Evolutionary conservation across 37 sponge, comb jelly and placozoan species (phyloP).

Genomic region (Chondrilla cf. caribensis): DNA sequence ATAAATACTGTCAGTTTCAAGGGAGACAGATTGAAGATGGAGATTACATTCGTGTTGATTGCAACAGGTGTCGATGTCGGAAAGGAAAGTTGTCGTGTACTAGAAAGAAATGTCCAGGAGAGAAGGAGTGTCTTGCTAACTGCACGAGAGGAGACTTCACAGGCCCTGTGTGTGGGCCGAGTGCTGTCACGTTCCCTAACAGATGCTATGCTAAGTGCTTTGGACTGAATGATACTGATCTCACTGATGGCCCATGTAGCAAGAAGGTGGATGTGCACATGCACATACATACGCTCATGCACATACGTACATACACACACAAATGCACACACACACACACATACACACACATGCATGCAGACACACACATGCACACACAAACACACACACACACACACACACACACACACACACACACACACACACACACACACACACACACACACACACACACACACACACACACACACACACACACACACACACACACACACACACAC

Average conservation of each 20-base stretch:
- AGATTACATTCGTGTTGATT: not conserved
- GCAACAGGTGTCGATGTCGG: constrained; percentile 14
- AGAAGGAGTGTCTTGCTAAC: not conserved
- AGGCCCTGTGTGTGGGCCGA: constrained; percentile 2
- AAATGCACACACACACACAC: no score
- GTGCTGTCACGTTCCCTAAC: constrained; percentile 21
- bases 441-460: no score
- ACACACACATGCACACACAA: no score
- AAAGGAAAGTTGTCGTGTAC: constrained; percentile 14
- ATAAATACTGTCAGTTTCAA: not conserved
- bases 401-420: no score
- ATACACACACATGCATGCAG: not conserved
- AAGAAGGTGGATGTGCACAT: not conserved
- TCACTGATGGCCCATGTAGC: constrained; percentile 14
- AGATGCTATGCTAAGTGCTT: constrained; percentile 1
- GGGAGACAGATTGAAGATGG: not conserved
- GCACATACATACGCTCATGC: no score
- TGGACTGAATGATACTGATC: constrained; percentile 9
- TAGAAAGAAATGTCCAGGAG: not conserved
- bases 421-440: no score
- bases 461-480: no score
- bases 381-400: no score
- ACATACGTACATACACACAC: no score
- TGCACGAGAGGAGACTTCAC: not conserved
- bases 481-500: no score